Base-by-base conservation (phyloP, 2,888 invertebrate species). In the Agonopterix alstromeriana region DNA sequence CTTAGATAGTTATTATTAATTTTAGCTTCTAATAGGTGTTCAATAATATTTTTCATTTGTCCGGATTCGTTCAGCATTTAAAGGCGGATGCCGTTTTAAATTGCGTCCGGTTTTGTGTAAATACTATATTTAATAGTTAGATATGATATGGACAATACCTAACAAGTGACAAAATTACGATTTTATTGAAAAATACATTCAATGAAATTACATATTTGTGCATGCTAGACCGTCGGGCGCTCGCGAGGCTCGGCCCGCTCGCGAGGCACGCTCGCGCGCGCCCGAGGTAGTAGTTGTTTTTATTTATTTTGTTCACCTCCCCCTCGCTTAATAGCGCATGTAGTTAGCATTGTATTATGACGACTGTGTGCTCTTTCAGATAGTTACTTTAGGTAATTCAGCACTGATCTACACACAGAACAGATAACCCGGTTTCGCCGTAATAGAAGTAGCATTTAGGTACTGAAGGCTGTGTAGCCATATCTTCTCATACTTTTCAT, bases 11-110 rank as follows among this genome's bases (percentile, higher is more conserved):
- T 42, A 38, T 80, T 80, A 77, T 77, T 77, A 78, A 79, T 82
- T 82, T 73, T 85, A 84, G 86, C 79, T 82, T 78, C 67, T 85
- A 86, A 85, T 86, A 87, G 86, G 85, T 87, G 86, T 87, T 86
- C 81, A 82, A 83, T 79, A 81, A 27, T 72, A 79, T 76, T 74
- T 73, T 71, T 73, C 66, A 73, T 27, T 27, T 73, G 71, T 73
- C 66, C 38, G 17, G 4, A n/a, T 8, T 10, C 5, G 44, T 46
- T 35, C 45, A 10, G 42, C n/a, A 10, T 43, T 12, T 71, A n/a
- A 38, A 9, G 38, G 38, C 38, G 10, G 38, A n/a, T n/a, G 27
- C 27, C 27, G 27, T 27, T 27, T 27, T 27, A 27, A 27, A 27
- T 27, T 27, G 27, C 27, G 27, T 27, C 27, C 27, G 27, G 27